Evolutionary conservation across 2,113 vertebrate species (phyloP).

Genomic region (Melanerpes aurifrons): DNA sequence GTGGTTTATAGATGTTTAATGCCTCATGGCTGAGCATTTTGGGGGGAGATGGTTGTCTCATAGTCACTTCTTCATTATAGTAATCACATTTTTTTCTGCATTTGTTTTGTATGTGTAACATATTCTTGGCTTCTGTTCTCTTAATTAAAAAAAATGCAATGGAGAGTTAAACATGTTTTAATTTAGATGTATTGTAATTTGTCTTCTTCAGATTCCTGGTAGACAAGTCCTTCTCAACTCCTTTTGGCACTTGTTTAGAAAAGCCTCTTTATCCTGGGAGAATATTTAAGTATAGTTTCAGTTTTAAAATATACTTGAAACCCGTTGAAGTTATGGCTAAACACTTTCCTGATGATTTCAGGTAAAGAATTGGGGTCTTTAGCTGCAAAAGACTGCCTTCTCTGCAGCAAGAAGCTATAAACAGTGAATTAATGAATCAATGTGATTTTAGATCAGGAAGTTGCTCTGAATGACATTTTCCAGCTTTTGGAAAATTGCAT

Average conservation of each 20-base stretch:
- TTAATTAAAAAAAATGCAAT: not conserved
- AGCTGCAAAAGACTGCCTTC: not conserved
- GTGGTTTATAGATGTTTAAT: not conserved
- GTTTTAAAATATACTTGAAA: not conserved
- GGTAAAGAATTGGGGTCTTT: not conserved
- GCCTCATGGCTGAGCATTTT: not conserved
- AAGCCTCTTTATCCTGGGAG: not conserved
- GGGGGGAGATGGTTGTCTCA: not conserved
- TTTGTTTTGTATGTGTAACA: not conserved
- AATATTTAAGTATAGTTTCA: not conserved
- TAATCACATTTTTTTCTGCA: not conserved
- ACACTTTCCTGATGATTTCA: not conserved
- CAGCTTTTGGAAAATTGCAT: conserved; percentile 23
- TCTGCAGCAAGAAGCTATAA: conserved; percentile 13
- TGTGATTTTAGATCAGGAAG: conserved; percentile 34
- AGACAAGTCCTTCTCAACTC: not conserved
- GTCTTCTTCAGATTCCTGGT: not conserved
- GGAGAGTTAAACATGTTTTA: not conserved
- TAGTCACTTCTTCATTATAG: not conserved
- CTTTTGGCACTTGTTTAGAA: not conserved
- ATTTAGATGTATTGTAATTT: not conserved
- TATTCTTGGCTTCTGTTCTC: not conserved
- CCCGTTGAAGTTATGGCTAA: not conserved
- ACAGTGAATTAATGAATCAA: conserved; percentile 19
- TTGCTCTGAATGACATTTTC: conserved; percentile 37